A percentile compares a stretch with the other conserved stretches of the same genome.
Conservation (phyloP, 2,797 vertebrate genomes). For the Phylloscopus collybita region DNA sequence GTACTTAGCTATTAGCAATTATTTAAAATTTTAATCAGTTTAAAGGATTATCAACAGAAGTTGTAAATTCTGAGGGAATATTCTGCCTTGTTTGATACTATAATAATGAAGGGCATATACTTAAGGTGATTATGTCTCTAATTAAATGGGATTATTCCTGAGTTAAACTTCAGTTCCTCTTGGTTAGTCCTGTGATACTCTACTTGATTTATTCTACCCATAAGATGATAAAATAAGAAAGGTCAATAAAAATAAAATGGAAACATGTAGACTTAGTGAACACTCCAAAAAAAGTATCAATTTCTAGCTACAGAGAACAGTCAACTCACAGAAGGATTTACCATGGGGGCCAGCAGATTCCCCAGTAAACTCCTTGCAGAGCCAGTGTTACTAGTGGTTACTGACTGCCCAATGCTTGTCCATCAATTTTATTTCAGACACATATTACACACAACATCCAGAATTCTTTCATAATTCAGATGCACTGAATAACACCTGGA, state of each 20-base stretch:
- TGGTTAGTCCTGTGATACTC: slow-evolving; percentile 9
- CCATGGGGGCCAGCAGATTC: neutral
- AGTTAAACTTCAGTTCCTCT: slow-evolving; percentile 45
- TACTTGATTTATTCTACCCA: neutral
- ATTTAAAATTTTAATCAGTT: slow-evolving; percentile 46
- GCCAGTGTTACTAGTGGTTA: neutral
- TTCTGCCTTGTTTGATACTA: slow-evolving; percentile 28
- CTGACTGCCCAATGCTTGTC: neutral
- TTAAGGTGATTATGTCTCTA: slow-evolving; percentile 51
- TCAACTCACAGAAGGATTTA: neutral
- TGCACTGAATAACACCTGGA: neutral
- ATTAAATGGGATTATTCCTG: slow-evolving; percentile 52
- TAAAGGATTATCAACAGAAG: slow-evolving; percentile 56
- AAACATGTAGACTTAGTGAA: neutral
- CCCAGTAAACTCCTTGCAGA: neutral
- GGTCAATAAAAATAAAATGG: slow-evolving; percentile 38
- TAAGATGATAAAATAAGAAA: neutral
- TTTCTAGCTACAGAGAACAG: neutral
- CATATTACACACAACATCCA: neutral
- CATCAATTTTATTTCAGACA: neutral
- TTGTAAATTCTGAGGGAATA: slow-evolving; percentile 45
- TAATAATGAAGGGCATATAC: slow-evolving; percentile 31
- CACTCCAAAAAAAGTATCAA: neutral
- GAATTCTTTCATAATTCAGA: neutral
- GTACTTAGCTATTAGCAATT: neutral